Base-by-base conservation (phyloP, 2,113 vertebrate species). In the Alces alces region DNA sequence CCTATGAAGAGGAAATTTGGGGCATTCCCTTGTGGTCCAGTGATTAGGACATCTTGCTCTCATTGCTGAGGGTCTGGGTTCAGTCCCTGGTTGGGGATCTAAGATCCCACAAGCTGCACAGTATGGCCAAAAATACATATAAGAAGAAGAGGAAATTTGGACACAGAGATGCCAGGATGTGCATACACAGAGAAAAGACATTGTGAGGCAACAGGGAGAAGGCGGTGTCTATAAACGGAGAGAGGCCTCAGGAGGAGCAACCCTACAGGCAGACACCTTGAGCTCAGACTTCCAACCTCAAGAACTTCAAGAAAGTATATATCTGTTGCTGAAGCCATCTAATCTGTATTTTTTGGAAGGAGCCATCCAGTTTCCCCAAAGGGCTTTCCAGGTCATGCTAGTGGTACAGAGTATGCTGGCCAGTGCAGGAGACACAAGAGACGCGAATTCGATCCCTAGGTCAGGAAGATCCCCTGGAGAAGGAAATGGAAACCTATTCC, bases 141-240 rank as follows among this genome's bases (percentile, higher is more conserved):
- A 76, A 43, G 11, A 19, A 57, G 89, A 45, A 19, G 50, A 57
- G 14, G 25, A 55, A 16, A 61, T 13, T 8, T 43, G 30, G 50
- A 58, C 58, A 33, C 45, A 23, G 47, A 66, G 30, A 91, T 30
- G 1, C 43, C 1, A 6, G 43, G 54, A 84, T 19, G 0, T 3
- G 3, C 1, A 0, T 8, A 14, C 82, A 25, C 12, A 15, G 54
- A 55, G 73, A 50, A 30, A 58, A 12, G 36, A 58, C 2, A 8
- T 0, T 25, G 3, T 33, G 50, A n/a, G 28, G n/a, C 4, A 45
- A 10, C 2, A 3, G 10, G 2, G 3, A 78, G 55, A 43, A 85
- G 30, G 9, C 0, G 6, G 61, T 8, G 0, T 47, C 10, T 2
- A 2, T 8, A 33, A 57, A 11, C 9, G 11, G 12, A 12, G 19